phyloP scores from a whole-genome alignment of 1,140 invertebrate genomes.

The Penaeus japonicus region DNA sequence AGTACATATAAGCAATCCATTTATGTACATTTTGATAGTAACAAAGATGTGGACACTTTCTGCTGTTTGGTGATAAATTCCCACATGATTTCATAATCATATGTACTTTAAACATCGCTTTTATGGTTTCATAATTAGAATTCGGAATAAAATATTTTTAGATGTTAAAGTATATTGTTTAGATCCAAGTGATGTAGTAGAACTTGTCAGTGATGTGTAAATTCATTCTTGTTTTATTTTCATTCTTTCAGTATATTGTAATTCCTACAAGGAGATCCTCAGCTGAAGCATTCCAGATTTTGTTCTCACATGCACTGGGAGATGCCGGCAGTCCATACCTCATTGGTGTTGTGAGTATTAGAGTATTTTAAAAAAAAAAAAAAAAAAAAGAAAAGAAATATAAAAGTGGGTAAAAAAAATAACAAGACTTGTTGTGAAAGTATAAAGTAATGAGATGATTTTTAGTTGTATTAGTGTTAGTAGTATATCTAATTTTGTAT shows the following conservation, averaged over 20 bases:
- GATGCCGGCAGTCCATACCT: conserved; percentile 94
- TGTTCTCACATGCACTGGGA: conserved; percentile 90
- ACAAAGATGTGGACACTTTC: too few species aligned
- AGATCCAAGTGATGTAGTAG: too few species aligned
- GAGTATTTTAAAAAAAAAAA: background rate
- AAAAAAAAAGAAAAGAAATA: background rate
- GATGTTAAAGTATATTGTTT: too few species aligned
- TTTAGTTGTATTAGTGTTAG: background rate
- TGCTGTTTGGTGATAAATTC: too few species aligned
- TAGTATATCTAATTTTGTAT: background rate
- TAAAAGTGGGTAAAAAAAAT: background rate
- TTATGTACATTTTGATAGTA: too few species aligned
- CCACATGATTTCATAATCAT: too few species aligned
- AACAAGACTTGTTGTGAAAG: too few species aligned
- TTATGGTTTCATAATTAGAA: background rate
- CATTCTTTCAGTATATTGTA: conserved; percentile 81
- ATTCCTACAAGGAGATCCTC: conserved; percentile 88
- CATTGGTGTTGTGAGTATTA: conserved; percentile 79
- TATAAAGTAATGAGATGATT: background rate
- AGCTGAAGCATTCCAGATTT: conserved; percentile 93
- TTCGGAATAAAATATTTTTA: background rate
- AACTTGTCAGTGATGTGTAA: background rate
- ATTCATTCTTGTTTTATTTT: conserved; percentile 15
- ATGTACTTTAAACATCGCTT: too few species aligned
- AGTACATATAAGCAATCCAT: too few species aligned